Conservation (phyloP, 2,888 invertebrate species). For the Nematopogon swammerdamellus region DNA sequence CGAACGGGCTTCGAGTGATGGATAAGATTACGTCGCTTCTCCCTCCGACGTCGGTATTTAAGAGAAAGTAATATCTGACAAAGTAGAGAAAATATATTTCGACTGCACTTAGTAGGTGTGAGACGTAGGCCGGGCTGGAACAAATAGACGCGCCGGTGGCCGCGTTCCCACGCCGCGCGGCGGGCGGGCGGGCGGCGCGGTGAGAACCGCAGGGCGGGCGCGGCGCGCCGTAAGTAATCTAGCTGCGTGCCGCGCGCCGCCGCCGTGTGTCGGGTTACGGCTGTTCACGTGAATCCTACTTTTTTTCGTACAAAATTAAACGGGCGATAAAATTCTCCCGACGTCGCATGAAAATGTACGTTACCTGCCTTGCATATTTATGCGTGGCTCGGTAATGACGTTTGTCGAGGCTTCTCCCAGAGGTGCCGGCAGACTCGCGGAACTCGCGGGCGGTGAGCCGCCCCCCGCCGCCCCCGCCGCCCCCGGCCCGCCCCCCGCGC, state of each 20-base stretch:
- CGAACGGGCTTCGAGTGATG: constrained; percentile 38
- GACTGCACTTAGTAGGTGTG: constrained; percentile 46
- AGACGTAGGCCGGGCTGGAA: constrained; percentile 21
- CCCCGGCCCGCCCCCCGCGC: not conserved
- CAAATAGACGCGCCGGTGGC: constrained; percentile 23
- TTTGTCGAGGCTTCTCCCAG: constrained; percentile 33
- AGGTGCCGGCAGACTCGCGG: not conserved
- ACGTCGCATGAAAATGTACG: constrained; percentile 57
- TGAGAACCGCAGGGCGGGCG: not conserved
- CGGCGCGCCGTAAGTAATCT: not conserved
- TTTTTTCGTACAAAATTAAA: constrained; percentile 53
- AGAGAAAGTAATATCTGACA: constrained; percentile 46
- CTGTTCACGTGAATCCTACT: constrained; percentile 28
- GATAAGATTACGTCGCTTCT: constrained; percentile 40
- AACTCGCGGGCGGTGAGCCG: no score
- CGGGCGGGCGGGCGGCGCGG: constrained; percentile 18
- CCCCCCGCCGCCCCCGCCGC: not conserved
- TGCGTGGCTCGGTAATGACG: constrained; percentile 52
- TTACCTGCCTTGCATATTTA: constrained; percentile 58
- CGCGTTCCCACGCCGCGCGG: constrained; percentile 46
- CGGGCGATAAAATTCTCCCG: constrained; percentile 55
- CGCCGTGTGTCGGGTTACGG: not conserved
- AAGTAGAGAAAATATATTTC: constrained; percentile 42
- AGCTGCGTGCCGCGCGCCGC: not conserved
- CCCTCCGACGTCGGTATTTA: constrained; percentile 32